These are phyloP conservation scores for Calliphora vomitoria DNA, from an alignment of 2,888 invertebrate species.

Conservation along the genomic window DNA sequence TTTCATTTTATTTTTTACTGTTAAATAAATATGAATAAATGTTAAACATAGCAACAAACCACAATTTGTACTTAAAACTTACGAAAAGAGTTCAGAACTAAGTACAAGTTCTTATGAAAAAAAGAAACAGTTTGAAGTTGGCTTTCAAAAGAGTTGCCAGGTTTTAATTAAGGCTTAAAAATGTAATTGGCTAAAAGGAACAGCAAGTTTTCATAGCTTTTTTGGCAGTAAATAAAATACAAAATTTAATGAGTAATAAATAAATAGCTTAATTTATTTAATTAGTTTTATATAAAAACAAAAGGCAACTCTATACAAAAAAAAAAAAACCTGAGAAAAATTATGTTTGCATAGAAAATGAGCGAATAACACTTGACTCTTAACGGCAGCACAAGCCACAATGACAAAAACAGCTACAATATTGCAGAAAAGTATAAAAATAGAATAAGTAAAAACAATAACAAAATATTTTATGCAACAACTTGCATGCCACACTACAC, in stretches of 20 bases:
- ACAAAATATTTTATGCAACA: slow-evolving; percentile 40
- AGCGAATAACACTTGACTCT: slow-evolving; percentile 61
- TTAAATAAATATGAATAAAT: background rate
- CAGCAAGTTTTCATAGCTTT: too few species aligned
- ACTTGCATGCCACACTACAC: slow-evolving; percentile 28
- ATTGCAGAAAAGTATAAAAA: slow-evolving; percentile 13
- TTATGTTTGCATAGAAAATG: slow-evolving; percentile 35
- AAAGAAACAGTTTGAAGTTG: slow-evolving; percentile 29
- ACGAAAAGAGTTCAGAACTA: background rate
- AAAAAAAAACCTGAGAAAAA: background rate
- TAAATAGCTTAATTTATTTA: too few species aligned
- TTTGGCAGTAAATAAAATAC: too few species aligned
- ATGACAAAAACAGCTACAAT: slow-evolving; percentile 41
- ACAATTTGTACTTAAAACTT: slow-evolving; percentile 27
- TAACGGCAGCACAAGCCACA: slow-evolving; percentile 34
- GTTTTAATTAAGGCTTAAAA: background rate
- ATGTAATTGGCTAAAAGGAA: background rate
- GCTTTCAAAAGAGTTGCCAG: slow-evolving; percentile 17
- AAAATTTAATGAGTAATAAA: too few species aligned
- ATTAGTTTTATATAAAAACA: background rate
- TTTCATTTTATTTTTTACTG: background rate
- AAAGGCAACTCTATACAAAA: background rate
- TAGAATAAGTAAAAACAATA: slow-evolving; percentile 34
- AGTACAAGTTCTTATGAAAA: background rate
- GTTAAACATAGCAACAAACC: slow-evolving; percentile 15